Evolutionary conservation across 2,113 vertebrate species (phyloP), one percentile per base, ranked within the genome.

Genomic region (Otolemur garnettii): DNA sequence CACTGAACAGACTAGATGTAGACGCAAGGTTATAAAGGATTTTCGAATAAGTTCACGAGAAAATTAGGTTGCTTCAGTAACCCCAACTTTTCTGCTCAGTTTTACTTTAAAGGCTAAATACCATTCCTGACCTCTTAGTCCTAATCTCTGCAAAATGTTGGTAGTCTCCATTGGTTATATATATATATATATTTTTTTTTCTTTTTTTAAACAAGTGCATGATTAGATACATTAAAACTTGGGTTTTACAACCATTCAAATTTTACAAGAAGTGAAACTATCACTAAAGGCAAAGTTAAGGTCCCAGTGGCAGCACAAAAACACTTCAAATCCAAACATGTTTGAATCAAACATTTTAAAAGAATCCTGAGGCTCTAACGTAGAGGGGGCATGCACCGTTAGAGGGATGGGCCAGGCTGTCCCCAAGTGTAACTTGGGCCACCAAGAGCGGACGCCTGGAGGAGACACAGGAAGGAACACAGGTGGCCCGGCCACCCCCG

Each of bases 401-500:
- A 53, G 79, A 60, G 4, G 5, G 26, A 60, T 18, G 30, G 28
- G 14, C 71, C 0, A 22, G 50, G 45, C 18, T 30, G 22, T 28
- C 19, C 9, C 5, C 3, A 13, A 53, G 15, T 4, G 30, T 62
- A 59, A n/a, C 45, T 22, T 22, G 12, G n/a, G 69, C 69, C 60
- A 13, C 64, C 38, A 14, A 7, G 5, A 28, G 28, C 14, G 8
- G 35, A 69, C 45, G 45, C 45, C 45, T 50, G 45, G 8, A 50
- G 45, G 45, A 10, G 10, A 8, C 45, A 8, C 45, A 50, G 45
- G 7, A 50, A 8, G 45, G 45, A 50, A 50, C 45, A 50, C 45
- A 50, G 45, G 45, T 50, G 45, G n/a, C 83, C 95, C 97, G 6
- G 60, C 94, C 96, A 14, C 92, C 97, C 97, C 35, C 94, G 15